Conservation (phyloP, 2,888 invertebrate genomes). For the Laothoe populi region DNA sequence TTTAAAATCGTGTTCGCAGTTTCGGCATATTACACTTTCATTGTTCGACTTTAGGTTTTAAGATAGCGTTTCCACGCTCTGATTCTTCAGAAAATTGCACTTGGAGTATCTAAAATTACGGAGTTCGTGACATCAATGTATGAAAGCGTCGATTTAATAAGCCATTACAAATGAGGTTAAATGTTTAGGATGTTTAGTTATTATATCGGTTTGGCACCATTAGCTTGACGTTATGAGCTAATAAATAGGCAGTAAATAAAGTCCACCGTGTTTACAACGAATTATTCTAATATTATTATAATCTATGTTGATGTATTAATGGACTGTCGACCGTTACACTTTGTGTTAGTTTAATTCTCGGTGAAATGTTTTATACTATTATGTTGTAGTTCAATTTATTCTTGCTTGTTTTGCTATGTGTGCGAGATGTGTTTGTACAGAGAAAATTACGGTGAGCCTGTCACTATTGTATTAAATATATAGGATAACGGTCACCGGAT, state of each 20-base stretch:
- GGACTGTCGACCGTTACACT: neutral
- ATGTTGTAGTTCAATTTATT: too few relatives aligned
- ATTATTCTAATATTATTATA: constrained; percentile 8
- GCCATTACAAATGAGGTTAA: constrained; percentile 23
- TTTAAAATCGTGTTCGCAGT: neutral
- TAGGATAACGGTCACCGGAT: too few relatives aligned
- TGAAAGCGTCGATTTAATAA: constrained; percentile 12
- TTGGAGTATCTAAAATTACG: neutral
- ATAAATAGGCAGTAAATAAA: neutral
- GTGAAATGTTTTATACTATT: too few relatives aligned
- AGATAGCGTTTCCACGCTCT: constrained; percentile 16
- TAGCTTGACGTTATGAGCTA: neutral
- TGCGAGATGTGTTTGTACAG: too few relatives aligned
- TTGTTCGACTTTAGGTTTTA: constrained; percentile 9
- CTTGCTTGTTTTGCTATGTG: too few relatives aligned
- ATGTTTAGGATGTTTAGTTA: constrained; percentile 17
- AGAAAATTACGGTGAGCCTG: too few relatives aligned
- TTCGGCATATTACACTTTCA: neutral
- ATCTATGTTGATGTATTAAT: constrained; percentile 12
- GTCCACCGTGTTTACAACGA: neutral
- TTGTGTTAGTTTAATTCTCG: neutral
- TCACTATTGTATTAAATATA: too few relatives aligned
- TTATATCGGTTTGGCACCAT: constrained; percentile 14
- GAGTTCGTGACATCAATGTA: constrained; percentile 15
- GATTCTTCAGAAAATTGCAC: neutral